Evolutionary conservation across 2,797 vertebrate species (phyloP).

Genomic region (Corythornis leucogaster): DNA sequence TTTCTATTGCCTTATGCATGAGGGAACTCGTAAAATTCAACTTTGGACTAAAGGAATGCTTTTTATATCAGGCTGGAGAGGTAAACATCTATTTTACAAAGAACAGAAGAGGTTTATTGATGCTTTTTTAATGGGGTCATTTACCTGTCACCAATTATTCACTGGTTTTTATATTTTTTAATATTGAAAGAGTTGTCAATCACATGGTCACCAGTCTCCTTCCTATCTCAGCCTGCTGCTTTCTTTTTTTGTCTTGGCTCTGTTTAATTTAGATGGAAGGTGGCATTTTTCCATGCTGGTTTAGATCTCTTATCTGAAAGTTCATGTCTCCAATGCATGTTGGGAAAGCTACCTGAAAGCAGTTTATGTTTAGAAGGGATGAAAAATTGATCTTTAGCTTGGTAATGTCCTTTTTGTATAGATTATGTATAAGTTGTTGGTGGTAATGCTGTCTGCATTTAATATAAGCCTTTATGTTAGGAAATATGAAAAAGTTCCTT

Average conservation of each 20-base stretch:
- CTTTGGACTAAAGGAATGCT: slow-evolving; percentile 31
- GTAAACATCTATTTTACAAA: slow-evolving; percentile 49
- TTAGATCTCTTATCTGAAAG: background rate
- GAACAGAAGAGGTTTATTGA: slow-evolving; percentile 43
- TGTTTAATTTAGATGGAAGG: background rate
- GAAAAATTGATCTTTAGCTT: background rate
- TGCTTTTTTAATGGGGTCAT: slow-evolving; percentile 20
- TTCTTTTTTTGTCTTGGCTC: background rate
- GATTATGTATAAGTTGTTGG: background rate
- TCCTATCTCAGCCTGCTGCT: background rate
- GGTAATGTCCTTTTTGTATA: background rate
- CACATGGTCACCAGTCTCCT: background rate
- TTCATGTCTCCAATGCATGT: background rate
- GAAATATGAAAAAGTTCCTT: background rate
- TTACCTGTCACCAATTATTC: slow-evolving; percentile 44
- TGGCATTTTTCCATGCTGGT: background rate
- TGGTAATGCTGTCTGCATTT: background rate
- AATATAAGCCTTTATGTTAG: background rate
- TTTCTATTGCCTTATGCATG: slow-evolving; percentile 59
- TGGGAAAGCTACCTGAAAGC: background rate
- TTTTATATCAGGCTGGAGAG: slow-evolving; percentile 37
- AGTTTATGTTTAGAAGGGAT: background rate
- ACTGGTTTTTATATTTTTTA: background rate
- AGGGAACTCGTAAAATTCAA: slow-evolving; percentile 21
- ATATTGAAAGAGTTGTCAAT: background rate